Percentiles rank a stretch among this genome's conserved stretches.
phyloP scores from a whole-genome alignment of 1,140 invertebrate species.

The Ostrea denselamellosa region DNA sequence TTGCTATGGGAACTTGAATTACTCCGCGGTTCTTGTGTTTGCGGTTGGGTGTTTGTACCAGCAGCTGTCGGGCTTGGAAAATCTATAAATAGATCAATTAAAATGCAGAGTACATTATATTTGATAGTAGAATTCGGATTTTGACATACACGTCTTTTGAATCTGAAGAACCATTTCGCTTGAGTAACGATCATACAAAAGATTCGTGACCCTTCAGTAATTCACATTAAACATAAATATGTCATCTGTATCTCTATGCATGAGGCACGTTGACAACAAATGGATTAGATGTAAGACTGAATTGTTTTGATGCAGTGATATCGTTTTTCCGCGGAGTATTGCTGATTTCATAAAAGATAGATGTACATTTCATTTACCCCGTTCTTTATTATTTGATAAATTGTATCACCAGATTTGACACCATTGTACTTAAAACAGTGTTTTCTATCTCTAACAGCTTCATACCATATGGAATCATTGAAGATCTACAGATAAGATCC shows the following conservation, averaged over 20 bases:
- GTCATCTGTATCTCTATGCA: neutral
- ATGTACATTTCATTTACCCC: too few species aligned
- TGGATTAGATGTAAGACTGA: neutral
- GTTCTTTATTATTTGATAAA: too few species aligned
- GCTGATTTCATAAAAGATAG: too few species aligned
- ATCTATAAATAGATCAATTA: conserved; percentile 13
- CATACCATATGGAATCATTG: too few species aligned
- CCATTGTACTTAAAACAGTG: too few species aligned
- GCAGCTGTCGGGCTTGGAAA: conserved; percentile 51
- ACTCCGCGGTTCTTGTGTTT: conserved; percentile 39
- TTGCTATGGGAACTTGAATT: conserved; percentile 51
- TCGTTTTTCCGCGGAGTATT: neutral
- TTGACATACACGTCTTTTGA: neutral
- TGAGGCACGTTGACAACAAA: neutral
- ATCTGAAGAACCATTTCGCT: neutral
- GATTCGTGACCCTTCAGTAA: neutral
- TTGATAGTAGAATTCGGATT: neutral
- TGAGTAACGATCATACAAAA: neutral
- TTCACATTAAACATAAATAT: conserved; percentile 12
- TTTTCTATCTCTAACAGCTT: too few species aligned
- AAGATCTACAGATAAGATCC: too few species aligned
- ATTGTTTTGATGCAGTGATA: neutral
- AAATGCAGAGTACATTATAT: conserved; percentile 1
- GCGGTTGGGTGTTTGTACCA: conserved; percentile 44
- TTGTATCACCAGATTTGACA: too few species aligned